Conservation (phyloP, 2,888 invertebrate genomes). For the Listrodromus nycthemerus region DNA sequence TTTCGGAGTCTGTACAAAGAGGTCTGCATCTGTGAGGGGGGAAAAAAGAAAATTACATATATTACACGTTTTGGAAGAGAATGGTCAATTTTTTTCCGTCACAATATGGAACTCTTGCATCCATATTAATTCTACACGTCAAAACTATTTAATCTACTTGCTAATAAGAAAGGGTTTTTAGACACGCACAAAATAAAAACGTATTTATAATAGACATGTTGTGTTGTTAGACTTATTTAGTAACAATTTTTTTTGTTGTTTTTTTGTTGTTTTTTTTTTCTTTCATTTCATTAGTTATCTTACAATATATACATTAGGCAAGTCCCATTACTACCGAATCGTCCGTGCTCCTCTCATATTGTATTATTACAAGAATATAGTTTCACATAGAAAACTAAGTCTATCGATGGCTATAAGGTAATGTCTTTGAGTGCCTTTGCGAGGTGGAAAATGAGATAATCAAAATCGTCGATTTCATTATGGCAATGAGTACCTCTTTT, state of each 20-base stretch:
- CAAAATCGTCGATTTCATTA: constrained; percentile 1
- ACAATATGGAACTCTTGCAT: constrained; percentile 54
- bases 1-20: constrained; percentile 75
- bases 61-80: constrained; percentile 68
- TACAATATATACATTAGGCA: constrained; percentile 83
- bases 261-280: constrained; percentile 46
- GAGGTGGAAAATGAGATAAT: constrained; percentile 18
- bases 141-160: constrained; percentile 55
- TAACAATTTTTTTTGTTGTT: constrained; percentile 55
- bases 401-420: constrained; percentile 76
- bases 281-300: constrained; percentile 78
- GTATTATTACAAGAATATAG: constrained; percentile 81
- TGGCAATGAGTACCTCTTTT: constrained; percentile 9
- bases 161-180: constrained; percentile 48
- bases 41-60: constrained; percentile 62
- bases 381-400: constrained; percentile 83
- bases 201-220: constrained; percentile 49
- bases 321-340: constrained; percentile 79
- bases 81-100: constrained; percentile 61
- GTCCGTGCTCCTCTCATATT: constrained; percentile 70
- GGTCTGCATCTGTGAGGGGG: constrained; percentile 67
- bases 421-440: constrained; percentile 22
- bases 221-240: constrained; percentile 52
- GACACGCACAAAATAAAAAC: constrained; percentile 54
- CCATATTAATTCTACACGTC: constrained; percentile 58